Evolutionary conservation across 2,113 vertebrate genomes (phyloP), one percentile per base, ranked within the genome.

Genomic region (Pelodiscus sinensis): DNA sequence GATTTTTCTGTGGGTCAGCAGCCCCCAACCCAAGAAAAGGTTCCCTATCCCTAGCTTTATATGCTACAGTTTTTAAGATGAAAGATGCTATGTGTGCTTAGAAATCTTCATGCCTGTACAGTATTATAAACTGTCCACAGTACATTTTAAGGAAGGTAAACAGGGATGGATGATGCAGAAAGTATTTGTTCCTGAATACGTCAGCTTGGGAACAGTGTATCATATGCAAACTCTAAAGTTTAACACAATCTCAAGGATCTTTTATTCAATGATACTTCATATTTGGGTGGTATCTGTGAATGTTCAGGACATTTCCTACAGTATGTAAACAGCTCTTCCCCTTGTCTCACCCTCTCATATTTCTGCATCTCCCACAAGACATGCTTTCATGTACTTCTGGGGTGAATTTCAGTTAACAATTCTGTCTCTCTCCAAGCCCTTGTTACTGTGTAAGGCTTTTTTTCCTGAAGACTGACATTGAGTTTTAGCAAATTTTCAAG

Each of bases 101-200:
- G 91, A 57, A 19, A 52, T 91, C 78, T 95, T 80, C 83, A 0
- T 95, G 84, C 31, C 27, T 87, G 86, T 62, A 19, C 84, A 91
- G 51, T 90, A 38, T 90, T 87, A 88, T 91, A 90, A 90, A 82
- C 84, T 85, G 82, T 44, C 19, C 75, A 94, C 95, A 90, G 84
- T 35, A 27, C 75, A 79, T 94, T 92, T 84, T 78, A 86, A 81
- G 92, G 95, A 91, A 84, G 62, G 55, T 89, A 58, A 91, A 82
- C 73, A 94, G 89, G 86, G 29, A 55, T 77, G 87, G 84, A 55
- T 65, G 71, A 38, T 22, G 71, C 35, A 73, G 35, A 71, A 73
- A 38, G 11, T 73, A 22, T 13, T 73, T 73, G 18, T 38, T 73
- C 35, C 22, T 73, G 89, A 94, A 88, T 89, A 90, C 35, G 87